These are phyloP conservation scores for Marcusenius ussheri DNA, from an alignment of 2,113 vertebrate genomes.

Conservation along the genomic window DNA sequence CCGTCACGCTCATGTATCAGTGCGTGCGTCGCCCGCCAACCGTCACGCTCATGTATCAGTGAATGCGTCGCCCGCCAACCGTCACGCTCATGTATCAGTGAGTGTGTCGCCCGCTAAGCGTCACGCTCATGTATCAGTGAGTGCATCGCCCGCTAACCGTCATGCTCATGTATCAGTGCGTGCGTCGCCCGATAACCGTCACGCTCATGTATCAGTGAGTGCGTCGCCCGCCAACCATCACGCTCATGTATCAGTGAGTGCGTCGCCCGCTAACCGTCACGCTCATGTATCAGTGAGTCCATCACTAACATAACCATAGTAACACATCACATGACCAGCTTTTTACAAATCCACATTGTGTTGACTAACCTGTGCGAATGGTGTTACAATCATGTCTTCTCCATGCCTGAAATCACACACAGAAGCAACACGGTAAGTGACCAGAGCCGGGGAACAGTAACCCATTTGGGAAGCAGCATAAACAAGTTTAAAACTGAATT, in stretches of 20 bases:
- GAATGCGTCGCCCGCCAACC: neutral
- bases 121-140: too few species aligned
- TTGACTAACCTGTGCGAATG: conserved; percentile 81
- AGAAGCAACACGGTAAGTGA: conserved; percentile 23
- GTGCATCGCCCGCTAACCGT: too few species aligned
- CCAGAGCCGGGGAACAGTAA: neutral
- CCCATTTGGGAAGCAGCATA: neutral
- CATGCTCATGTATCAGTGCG: neutral
- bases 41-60: neutral
- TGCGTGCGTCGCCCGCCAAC: too few species aligned
- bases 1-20: too few species aligned
- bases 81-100: neutral
- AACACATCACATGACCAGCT: neutral
- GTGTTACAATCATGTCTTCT: conserved; percentile 94
- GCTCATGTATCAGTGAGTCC: neutral
- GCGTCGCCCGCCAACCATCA: neutral
- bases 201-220: neutral
- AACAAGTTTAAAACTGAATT: neutral
- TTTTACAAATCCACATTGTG: neutral
- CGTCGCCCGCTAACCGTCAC: neutral
- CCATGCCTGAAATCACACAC: conserved; percentile 65
- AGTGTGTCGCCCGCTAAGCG: too few species aligned
- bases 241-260: neutral
- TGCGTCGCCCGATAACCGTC: neutral
- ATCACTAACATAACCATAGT: neutral